A percentile compares a stretch with the other conserved stretches of the same genome.
Evolutionary conservation across 2,888 invertebrate genomes (phyloP).

Genomic region (Blastobasis lacticolella): DNA sequence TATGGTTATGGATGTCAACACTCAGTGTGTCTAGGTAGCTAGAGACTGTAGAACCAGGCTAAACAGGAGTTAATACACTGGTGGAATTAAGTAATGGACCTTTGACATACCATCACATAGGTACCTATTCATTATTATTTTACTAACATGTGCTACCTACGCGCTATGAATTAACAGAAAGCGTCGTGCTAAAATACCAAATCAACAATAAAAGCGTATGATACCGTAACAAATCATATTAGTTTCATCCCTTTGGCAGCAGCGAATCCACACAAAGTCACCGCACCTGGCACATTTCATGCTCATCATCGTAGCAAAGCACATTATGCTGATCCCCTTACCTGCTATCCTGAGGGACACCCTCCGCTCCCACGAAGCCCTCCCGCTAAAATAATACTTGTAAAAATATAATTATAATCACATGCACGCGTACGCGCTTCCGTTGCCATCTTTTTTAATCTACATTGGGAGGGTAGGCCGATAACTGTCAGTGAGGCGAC

Average conservation of each 20-base stretch:
- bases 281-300: conserved; percentile 41
- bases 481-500: conserved; percentile 32
- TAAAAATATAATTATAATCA: conserved; percentile 68
- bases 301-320: conserved; percentile 40
- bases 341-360: conserved; percentile 33
- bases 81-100: too few species aligned
- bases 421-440: conserved; percentile 56
- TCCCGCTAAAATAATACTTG: conserved; percentile 52
- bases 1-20: too few species aligned
- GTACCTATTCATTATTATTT: not conserved
- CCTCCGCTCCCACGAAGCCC: conserved; percentile 54
- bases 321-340: conserved; percentile 55
- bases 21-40: too few species aligned
- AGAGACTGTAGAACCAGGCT: too few species aligned
- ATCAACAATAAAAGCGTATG: too few species aligned
- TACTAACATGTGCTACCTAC: not conserved
- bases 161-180: not conserved
- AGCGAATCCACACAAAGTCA: conserved; percentile 25
- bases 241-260: conserved; percentile 15
- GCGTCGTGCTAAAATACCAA: not conserved
- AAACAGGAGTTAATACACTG: too few species aligned
- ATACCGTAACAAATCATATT: not conserved
- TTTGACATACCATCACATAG: not conserved
- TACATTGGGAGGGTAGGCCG: conserved; percentile 33
- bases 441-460: conserved; percentile 41